Base-by-base conservation (phyloP, 2,888 invertebrate genomes). In the Saturnia japonica region DNA sequence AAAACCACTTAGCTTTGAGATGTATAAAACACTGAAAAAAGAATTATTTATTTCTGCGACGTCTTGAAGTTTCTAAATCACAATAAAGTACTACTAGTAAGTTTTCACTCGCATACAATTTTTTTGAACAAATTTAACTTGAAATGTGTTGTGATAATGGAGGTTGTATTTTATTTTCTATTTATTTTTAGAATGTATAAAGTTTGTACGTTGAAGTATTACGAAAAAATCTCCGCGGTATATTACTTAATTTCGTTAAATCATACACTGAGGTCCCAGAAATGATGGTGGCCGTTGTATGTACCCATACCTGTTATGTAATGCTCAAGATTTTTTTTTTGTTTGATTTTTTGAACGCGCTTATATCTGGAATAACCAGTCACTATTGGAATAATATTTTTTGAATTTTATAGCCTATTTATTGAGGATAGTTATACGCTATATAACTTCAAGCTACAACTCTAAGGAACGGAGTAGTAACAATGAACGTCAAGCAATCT, bases 1-100 rank as follows among this genome's bases (percentile, higher is more conserved):
- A 60, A 3, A 6, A 60, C 25, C 12, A 57, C 14, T 57, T 57
- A 57, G 28, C 57, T 60, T 28, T 60, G 57, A 60, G 14, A 60
- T 28, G 57, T 60, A 28, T 28, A 12, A 28, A 28, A 28, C 25
- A 60, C 57, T 60, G n/a, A 51, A 60, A 60, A 57, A 60, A 60
- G 57, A 60, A 60, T 60, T 28, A 60, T 28, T 60, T 60, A 60
- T 60, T 28, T 28, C 25, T 28, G 14, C 25, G 25, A 28, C 3
- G 57, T 60, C 57, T 60, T 14, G 57, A 60, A 60, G 57, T 28
- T 60, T 54, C 54, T 22, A 8, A 60, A 14, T 51, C 47, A 51
- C 47, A 19, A 51, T 7, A 51, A 60, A 60, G 12, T 60, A 14
- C 25, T 60, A 14, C 25, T 60, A 60, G 57, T 60, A 28, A 60